A percentile compares a stretch with the other conserved stretches of the same genome.
phyloP scores from a whole-genome alignment of 2,113 vertebrate genomes.

The Calyptomena viridis region DNA sequence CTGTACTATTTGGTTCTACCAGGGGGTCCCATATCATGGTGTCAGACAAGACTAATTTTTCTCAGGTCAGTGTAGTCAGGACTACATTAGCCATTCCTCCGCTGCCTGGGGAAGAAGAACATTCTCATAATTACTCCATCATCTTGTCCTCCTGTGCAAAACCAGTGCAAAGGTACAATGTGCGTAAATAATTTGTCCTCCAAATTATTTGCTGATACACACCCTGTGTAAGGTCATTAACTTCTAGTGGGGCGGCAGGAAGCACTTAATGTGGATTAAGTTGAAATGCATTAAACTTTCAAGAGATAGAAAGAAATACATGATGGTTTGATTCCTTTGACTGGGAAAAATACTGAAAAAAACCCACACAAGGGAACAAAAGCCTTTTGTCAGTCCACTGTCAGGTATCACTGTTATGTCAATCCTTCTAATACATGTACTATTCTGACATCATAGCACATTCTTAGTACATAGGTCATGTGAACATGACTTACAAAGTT shows the following conservation, averaged over 20 bases:
- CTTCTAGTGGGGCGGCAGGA: not conserved
- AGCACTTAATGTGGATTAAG: not conserved
- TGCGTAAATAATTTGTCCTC: not conserved
- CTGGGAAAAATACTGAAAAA: not conserved
- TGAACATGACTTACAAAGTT: constrained; percentile 54
- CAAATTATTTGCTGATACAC: constrained; percentile 5
- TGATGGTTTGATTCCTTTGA: rapidly evolving
- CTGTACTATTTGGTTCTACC: not conserved
- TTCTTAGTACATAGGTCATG: constrained; percentile 64
- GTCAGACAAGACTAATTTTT: not conserved
- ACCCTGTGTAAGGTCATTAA: not conserved
- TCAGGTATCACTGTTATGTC: constrained; percentile 36
- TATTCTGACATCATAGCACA: not conserved
- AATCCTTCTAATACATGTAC: not conserved
- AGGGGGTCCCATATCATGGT: not conserved
- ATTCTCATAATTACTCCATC: not conserved
- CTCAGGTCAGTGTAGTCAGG: not conserved
- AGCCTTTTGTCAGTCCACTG: not conserved
- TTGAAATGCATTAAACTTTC: not conserved
- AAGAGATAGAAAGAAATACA: not conserved
- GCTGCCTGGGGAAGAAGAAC: not conserved
- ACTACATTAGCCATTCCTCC: not conserved
- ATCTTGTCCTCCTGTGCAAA: not conserved
- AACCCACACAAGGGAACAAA: not conserved
- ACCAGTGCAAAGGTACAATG: not conserved